Evolutionary conservation across 2,888 invertebrate species (phyloP).

Genomic region (Helleia helle): DNA sequence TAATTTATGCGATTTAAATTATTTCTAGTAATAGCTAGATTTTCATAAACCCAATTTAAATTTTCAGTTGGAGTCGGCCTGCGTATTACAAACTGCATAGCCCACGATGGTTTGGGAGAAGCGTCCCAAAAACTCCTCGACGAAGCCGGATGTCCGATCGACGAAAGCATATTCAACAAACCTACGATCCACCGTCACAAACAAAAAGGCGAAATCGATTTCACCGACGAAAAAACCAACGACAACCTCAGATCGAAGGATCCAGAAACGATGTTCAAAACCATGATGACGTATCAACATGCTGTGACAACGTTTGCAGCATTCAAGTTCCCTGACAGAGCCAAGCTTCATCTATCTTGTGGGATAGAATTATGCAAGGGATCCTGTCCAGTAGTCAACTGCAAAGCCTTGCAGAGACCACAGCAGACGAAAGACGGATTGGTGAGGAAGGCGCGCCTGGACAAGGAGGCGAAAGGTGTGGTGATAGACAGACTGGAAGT

Average conservation of each 20-base stretch:
- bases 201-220: conserved; percentile 50
- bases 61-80: conserved; percentile 80
- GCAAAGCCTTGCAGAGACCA: conserved; percentile 53
- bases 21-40: too few relatives aligned
- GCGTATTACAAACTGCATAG: conserved; percentile 83
- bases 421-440: conserved; percentile 62
- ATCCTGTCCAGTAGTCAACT: conserved; percentile 77
- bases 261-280: conserved; percentile 52
- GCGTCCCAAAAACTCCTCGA: conserved; percentile 83
- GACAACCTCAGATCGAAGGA: conserved; percentile 33
- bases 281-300: conserved; percentile 67
- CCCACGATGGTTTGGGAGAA: conserved; percentile 85
- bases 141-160: conserved; percentile 82
- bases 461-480: conserved; percentile 70
- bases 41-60: too few relatives aligned
- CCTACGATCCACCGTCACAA: conserved; percentile 60
- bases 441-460: conserved; percentile 56
- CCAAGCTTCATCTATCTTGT: conserved; percentile 84
- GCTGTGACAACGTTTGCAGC: conserved; percentile 81
- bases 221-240: conserved; percentile 42
- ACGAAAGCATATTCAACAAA: conserved; percentile 76
- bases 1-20: too few relatives aligned
- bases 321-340: conserved; percentile 87
- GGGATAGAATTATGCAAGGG: conserved; percentile 84
- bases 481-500: conserved; percentile 80